Base-by-base conservation (phyloP, 2,888 invertebrate species). In the Sinopyrophorus schimmeli region DNA sequence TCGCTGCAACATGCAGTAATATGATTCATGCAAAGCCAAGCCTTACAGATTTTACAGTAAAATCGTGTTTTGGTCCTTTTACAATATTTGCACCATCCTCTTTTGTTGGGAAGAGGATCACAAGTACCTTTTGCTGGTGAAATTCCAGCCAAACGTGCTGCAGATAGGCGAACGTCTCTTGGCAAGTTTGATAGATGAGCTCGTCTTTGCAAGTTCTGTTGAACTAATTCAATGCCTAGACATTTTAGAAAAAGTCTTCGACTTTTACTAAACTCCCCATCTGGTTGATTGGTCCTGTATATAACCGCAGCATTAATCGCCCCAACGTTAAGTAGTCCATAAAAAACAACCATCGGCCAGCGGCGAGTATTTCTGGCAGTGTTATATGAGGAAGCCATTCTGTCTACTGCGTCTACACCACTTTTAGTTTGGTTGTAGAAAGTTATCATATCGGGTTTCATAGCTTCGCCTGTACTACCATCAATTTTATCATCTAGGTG, bases 351-450 rank as follows among this genome's bases (percentile, higher is more conserved):
- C 11, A 31, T 12, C 3, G 31, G 21, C 41, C 31, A 41, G 3
- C 31, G 5, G 5, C 9, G 12, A 5, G 42, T 32, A 10, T 21
- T 21, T 10, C 42, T 2, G 15, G 42, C 24, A 7, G 14, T 2
- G 32, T 34, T 26, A 9, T 43, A 43, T 28, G 11, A 12, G 1
- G 14, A 2, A 10, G 15, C 15, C 12, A 28, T 12, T 6, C 5
- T 14, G 6, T 28, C 28, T 14, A 14, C 28, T n/a, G n/a, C n/a
- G 15, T 30, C 30, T 5, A 39, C 27, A 2, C 26, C 39, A 20
- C 26, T 23, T 17, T 39, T 44, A 15, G 44, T 37, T 18, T 14
- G n/a, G 20, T 35, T 35, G 18, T 35, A 43, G 20, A 21, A 18
- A 5, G 9, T 26, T 3, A 44, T 12, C 15, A 44, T 37, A 9